Evolutionary conservation across 1,140 invertebrate species (phyloP), one percentile per base, ranked within the genome.

Genomic region (Bombus confusus): DNA sequence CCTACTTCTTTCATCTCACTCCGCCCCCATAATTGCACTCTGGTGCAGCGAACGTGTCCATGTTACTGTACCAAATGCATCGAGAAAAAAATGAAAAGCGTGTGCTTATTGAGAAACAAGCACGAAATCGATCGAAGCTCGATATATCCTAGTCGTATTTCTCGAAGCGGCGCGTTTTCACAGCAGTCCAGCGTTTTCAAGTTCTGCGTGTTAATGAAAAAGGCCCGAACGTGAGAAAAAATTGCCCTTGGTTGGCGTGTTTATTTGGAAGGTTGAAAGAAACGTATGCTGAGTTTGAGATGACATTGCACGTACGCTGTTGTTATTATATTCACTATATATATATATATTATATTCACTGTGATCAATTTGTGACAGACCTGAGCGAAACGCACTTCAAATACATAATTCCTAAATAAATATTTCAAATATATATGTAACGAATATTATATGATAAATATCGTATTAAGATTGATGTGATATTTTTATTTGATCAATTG

Each of bases 111-210:
- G 22, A 52, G 47, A 52, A 52, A 6, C 47, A 52, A 52, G 47
- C 18, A 22, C 6, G 47, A 52, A 13, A 69, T 69, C 22, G 22
- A 34, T 59, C 43, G 6, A 8, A 9, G 18, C 3, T 18, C 22
- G 34, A n/a, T 62, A 69, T 28, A 69, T 69, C 12, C 72, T 31
- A 52, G 31, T 74, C 72, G 18, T 74, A 74, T 74, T 47, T 52
- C 9, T 22, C 22, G 15, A 74, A 47, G 41, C 15, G 39, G 6
- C 25, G 3, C 39, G 2, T 47, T 74, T 74, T 74, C 15, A 31
- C n/a, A 43, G 3, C 10, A 43, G 41, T 74, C 15, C 41, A 12
- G n/a, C 37, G n/a, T 74, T 74, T 22, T 34, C 72, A 74, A 43
- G 72, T 74, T 47, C 15, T 43, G 9, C 41, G n/a, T 9, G 9